Conservation (phyloP, 2,888 invertebrate species). For the Polylopha cassiicola region DNA sequence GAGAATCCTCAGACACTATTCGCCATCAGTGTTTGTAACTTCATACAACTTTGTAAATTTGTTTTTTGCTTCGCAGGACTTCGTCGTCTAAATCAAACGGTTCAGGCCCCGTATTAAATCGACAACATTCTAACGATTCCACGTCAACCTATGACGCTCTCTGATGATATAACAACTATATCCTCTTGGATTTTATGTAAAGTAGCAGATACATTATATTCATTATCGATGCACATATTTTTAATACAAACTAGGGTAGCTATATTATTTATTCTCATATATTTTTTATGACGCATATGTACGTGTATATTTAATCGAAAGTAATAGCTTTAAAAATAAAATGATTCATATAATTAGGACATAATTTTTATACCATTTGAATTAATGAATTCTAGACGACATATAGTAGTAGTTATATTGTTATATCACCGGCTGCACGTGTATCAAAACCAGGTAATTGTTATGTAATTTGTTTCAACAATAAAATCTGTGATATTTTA, state of each 20-base stretch:
- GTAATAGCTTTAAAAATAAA: constrained; percentile 19
- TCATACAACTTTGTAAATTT: background rate
- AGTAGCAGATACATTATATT: constrained; percentile 13
- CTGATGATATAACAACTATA: constrained; percentile 30
- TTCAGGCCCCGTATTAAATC: constrained; percentile 39
- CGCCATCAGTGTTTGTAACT: background rate
- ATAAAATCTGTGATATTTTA: constrained; percentile 21
- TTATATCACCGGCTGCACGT: too few relatives aligned
- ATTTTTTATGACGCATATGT: constrained; percentile 19
- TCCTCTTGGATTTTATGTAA: too few relatives aligned
- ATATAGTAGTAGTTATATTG: too few relatives aligned
- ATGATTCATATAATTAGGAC: constrained; percentile 7
- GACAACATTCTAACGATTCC: constrained; percentile 48
- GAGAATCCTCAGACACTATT: constrained; percentile 6
- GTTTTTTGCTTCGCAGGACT: constrained; percentile 49
- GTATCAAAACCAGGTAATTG: too few relatives aligned
- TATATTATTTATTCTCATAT: constrained; percentile 18
- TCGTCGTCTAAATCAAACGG: constrained; percentile 58
- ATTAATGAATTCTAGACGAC: too few relatives aligned
- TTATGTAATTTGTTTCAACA: constrained; percentile 10
- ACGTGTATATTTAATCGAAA: constrained; percentile 14
- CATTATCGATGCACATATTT: constrained; percentile 12
- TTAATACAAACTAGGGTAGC: constrained; percentile 15
- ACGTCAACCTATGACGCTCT: constrained; percentile 53
- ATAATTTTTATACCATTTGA: constrained; percentile 13